Evolutionary conservation across 2,797 vertebrate species (phyloP).

Genomic region (Falco peregrinus): DNA sequence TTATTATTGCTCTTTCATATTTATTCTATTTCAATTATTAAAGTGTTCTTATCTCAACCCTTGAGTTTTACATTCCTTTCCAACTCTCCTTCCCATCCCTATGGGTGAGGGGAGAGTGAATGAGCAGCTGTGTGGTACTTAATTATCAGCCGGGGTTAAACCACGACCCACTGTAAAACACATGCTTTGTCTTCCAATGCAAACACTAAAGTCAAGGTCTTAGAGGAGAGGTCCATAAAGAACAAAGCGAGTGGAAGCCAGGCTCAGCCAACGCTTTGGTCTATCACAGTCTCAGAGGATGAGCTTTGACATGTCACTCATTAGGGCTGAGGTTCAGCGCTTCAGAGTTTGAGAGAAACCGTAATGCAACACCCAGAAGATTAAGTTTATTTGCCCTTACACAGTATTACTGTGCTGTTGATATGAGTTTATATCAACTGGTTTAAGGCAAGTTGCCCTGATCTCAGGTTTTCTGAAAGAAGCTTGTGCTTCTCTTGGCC

Average conservation of each 20-base stretch:
- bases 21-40: too few species aligned
- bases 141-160: too few species aligned
- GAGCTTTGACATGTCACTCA: background rate
- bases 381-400: too few species aligned
- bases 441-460: background rate
- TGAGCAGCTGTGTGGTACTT: too few species aligned
- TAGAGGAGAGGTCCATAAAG: background rate
- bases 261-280: background rate
- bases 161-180: background rate
- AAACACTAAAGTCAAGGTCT: background rate
- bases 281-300: accelerated
- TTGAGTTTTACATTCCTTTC: too few species aligned
- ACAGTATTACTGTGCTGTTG: background rate
- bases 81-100: too few species aligned
- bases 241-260: background rate
- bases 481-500: background rate
- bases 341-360: background rate
- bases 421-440: background rate
- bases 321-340: background rate
- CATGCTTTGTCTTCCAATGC: background rate
- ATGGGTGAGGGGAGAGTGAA: too few species aligned
- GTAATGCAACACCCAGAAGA: too few species aligned
- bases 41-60: too few species aligned
- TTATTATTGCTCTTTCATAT: too few species aligned
- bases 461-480: background rate